Evolutionary conservation across 2,888 invertebrate species (phyloP), one percentile per base, ranked within the genome.

Genomic region (Dione vanillae): DNA sequence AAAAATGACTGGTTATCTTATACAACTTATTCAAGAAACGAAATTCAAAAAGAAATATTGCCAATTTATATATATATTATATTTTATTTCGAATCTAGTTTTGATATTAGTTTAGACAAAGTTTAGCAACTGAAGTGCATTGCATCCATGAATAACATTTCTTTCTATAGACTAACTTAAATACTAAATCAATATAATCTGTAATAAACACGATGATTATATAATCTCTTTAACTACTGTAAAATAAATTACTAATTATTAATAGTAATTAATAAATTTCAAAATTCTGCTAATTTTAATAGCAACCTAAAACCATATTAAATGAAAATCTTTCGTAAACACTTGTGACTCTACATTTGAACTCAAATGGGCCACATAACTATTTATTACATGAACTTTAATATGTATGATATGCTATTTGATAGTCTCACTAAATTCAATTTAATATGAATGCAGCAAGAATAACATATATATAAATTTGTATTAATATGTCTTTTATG

Each of bases 341-440:
- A 27, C 51, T 61, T 61, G 35, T 51, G 10, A 12, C 43, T n/a
- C 58, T 59, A 52, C 67, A 67, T 71, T 71, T 67, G 64, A 67
- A 51, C 35, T 47, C 52, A 19, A 47, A 35, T 43, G 52, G 49
- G 8, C 52, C 70, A 43, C 62, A 41, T 71, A 59, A 54, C 40
- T 65, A 70, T 70, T 70, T 67, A 67, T 64, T 56, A 58, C 37
- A 65, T 59, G 67, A 71, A 65, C 71, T 67, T 65, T 69, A 65
- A 35, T 51, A 51, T 43, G 20, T 54, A 47, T 47, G 62, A 58
- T 67, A 54, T 41, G 67, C 40, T 43, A 37, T 61, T 45, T 61
- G 47, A 41, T 49, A 41, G 12, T 51, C n/a, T 27, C 40, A 59
- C 40, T 49, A 8, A 62, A 47, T 16, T 45, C 14, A 40, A 58